Conservation (phyloP, 2,113 vertebrate species). For the Chloropsis cyanopogon region DNA sequence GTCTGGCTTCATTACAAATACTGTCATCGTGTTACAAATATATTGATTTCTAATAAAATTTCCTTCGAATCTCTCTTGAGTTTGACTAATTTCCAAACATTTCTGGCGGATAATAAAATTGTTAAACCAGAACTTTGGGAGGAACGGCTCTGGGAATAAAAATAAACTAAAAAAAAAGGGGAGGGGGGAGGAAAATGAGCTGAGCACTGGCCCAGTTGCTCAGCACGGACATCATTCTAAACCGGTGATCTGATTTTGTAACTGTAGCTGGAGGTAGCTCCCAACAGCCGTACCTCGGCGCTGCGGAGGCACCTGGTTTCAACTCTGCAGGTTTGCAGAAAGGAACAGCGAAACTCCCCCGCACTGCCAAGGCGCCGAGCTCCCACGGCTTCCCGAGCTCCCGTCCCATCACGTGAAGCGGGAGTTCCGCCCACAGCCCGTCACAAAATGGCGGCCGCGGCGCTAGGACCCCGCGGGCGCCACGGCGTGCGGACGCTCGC, state of each 20-base stretch:
- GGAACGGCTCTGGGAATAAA: not conserved
- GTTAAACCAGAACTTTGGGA: not conserved
- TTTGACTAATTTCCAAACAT: not conserved
- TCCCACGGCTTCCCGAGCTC: fast-evolving
- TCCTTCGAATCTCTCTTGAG: not conserved
- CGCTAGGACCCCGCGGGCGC: not conserved
- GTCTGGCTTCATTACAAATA: not conserved
- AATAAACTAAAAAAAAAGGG: not conserved
- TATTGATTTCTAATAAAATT: not conserved
- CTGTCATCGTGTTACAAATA: not conserved
- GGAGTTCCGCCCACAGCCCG: fast-evolving
- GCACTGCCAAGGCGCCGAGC: fast-evolving
- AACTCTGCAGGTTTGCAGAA: fast-evolving
- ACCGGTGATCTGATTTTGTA: fast-evolving
- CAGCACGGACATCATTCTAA: no score
- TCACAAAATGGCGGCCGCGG: not conserved
- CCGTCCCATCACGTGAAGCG: fast-evolving
- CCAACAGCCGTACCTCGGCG: not conserved
- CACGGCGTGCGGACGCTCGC: fast-evolving
- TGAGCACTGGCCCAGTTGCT: fast-evolving
- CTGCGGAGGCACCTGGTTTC: fast-evolving
- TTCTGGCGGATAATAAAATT: not conserved
- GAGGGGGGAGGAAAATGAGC: fast-evolving
- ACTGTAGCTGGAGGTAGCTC: fast-evolving
- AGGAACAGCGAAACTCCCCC: fast-evolving